phyloP scores from a whole-genome alignment of 2,888 invertebrate species.

The Campoletis raptor region DNA sequence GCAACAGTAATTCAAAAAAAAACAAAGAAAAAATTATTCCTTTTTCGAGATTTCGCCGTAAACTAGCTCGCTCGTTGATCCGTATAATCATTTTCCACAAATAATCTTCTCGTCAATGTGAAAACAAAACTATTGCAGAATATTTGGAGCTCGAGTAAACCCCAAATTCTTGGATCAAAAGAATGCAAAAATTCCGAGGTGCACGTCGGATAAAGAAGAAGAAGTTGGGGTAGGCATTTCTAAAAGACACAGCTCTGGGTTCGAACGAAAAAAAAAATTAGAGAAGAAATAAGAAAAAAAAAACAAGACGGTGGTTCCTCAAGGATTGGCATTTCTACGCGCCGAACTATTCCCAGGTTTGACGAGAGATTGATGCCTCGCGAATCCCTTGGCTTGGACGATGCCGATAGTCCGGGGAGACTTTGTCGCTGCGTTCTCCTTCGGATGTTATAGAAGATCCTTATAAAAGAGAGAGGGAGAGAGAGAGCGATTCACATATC shows the following conservation, averaged over 20 bases:
- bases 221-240: neutral
- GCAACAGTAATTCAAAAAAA: neutral
- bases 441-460: slow-evolving; percentile 19
- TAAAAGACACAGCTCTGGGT: neutral
- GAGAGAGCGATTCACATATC: slow-evolving; percentile 43
- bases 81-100: neutral
- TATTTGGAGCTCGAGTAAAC: neutral
- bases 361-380: slow-evolving; percentile 84
- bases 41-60: neutral
- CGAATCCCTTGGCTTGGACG: slow-evolving; percentile 50
- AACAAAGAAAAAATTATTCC: neutral
- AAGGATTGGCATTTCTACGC: slow-evolving; percentile 81
- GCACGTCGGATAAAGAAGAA: neutral
- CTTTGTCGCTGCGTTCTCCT: slow-evolving; percentile 50
- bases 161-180: slow-evolving; percentile 24
- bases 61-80: neutral
- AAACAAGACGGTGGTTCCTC: slow-evolving; percentile 57
- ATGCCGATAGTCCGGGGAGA: slow-evolving; percentile 56
- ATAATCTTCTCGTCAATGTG: neutral
- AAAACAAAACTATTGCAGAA: neutral
- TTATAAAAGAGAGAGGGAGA: slow-evolving; percentile 38
- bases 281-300: slow-evolving; percentile 28
- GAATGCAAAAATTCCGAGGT: slow-evolving; percentile 31
- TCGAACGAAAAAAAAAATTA: slow-evolving; percentile 10
- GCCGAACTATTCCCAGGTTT: slow-evolving; percentile 81